Evolutionary conservation across 2,113 vertebrate species (phyloP).

Genomic region (Baryphthengus martii): DNA sequence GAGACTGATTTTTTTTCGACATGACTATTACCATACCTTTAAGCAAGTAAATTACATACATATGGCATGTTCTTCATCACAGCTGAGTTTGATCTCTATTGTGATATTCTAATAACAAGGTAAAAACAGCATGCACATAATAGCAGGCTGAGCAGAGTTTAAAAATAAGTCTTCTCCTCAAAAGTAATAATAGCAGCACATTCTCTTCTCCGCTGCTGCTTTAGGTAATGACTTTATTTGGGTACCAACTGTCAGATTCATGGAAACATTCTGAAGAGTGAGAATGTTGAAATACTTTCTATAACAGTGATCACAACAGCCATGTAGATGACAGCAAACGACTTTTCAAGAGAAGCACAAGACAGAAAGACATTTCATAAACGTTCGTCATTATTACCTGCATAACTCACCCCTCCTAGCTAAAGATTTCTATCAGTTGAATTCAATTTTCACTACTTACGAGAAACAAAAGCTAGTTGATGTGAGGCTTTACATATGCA

Average conservation of each 20-base stretch:
- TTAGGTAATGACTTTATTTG: slow-evolving; percentile 30
- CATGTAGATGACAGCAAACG: slow-evolving; percentile 25
- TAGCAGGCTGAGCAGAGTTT: neutral
- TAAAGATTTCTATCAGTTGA: neutral
- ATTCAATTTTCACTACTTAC: neutral
- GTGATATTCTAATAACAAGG: slow-evolving; percentile 51
- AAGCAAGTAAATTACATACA: neutral
- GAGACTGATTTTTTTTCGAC: too few species aligned
- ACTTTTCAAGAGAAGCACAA: neutral
- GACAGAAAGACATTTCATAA: neutral
- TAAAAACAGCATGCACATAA: slow-evolving; percentile 24
- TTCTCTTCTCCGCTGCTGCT: neutral
- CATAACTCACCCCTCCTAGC: neutral
- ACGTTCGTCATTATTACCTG: neutral
- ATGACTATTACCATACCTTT: neutral
- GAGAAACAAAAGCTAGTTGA: neutral
- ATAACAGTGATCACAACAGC: slow-evolving; percentile 19
- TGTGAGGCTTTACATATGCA: neutral
- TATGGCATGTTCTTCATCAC: neutral
- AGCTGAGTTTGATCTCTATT: slow-evolving; percentile 11
- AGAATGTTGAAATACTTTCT: slow-evolving; percentile 8
- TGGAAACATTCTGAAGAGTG: slow-evolving; percentile 13
- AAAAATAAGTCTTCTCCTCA: slow-evolving; percentile 25
- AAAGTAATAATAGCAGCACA: slow-evolving; percentile 16
- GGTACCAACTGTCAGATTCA: slow-evolving; percentile 37